Evolutionary conservation across 2,113 vertebrate genomes (phyloP), one percentile per base, ranked within the genome.

Genomic region (Proterorhinus semilunaris): DNA sequence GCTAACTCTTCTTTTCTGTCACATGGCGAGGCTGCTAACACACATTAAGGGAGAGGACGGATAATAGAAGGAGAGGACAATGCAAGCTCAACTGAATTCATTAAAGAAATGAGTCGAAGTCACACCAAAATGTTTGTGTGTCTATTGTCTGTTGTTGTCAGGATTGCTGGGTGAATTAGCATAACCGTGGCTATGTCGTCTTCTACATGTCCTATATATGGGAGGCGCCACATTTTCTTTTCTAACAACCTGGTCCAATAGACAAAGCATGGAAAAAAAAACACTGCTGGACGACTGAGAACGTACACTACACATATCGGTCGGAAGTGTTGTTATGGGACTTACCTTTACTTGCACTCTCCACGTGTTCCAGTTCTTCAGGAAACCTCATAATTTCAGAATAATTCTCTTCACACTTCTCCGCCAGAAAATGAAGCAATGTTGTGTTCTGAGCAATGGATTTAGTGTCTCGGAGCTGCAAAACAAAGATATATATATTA

Each of bases 261-360:
- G 21, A 21, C 21, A 21, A 21, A 21, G 21, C 21, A 2, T 36
- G 27, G 27, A 36, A 36, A 3, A 36, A 3, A 3, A 36, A 36
- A 36, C 27, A 36, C 27, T 21, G 1, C 21, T 21, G 21, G 21
- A 21, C 21, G 21, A 21, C 21, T 36, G 27, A 36, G 27, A 36
- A 5, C 27, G 27, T 36, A 2, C 27, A 36, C 27, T 36, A 36
- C 3, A 36, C 21, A 36, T 36, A 3, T 36, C 27, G 27, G 27
- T 36, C 27, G 2, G 27, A 36, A 36, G 27, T 36, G 27, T 47
- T 11, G 16, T 17, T 5, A 51, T 2, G 46, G n/a, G 16, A 1
- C 86, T 83, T 93, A 99, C 98, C 96, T 96, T 93, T 98, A 82
- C 97, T 99, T 69, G 97, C 98, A 65, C 81, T 96, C 43, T 99